Conservation (phyloP, 2,888 invertebrate genomes). For the Apodemia zela region DNA sequence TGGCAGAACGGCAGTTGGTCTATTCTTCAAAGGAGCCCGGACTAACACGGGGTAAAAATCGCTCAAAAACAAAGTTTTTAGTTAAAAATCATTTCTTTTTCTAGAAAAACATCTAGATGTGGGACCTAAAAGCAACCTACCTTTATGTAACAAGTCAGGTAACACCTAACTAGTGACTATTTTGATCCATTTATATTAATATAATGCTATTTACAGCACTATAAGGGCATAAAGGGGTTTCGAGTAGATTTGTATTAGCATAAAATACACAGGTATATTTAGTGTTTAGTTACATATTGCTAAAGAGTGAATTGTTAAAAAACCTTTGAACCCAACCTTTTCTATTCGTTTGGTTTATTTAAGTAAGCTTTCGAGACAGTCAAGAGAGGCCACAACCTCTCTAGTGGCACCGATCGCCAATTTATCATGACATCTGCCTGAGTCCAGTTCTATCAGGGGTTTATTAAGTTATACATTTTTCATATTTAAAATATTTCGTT, state of each 20-base stretch:
- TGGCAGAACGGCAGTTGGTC: too few relatives aligned
- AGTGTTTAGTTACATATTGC: constrained; percentile 21
- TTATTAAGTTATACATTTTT: background rate
- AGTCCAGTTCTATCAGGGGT: constrained; percentile 32
- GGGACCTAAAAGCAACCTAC: too few relatives aligned
- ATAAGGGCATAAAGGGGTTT: too few relatives aligned
- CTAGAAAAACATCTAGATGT: too few relatives aligned
- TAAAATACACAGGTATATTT: constrained; percentile 19
- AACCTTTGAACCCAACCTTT: constrained; percentile 25
- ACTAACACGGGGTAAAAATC: too few relatives aligned
- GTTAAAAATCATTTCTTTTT: too few relatives aligned
- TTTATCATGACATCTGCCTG: constrained; percentile 51
- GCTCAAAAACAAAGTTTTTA: too few relatives aligned
- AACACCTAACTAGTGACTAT: too few relatives aligned
- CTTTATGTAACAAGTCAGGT: too few relatives aligned
- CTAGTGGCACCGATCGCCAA: constrained; percentile 46
- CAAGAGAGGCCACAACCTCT: constrained; percentile 47
- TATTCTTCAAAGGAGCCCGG: too few relatives aligned
- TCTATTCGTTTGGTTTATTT: constrained; percentile 46
- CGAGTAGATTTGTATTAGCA: background rate
- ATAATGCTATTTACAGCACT: too few relatives aligned
- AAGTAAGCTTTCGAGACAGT: constrained; percentile 58
- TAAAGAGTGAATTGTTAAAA: constrained; percentile 22
- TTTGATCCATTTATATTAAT: too few relatives aligned
- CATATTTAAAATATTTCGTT: background rate